Percentiles rank a stretch among this genome's conserved stretches.
Conservation (phyloP, 2,888 invertebrate genomes). For the Branchellion lobata region DNA sequence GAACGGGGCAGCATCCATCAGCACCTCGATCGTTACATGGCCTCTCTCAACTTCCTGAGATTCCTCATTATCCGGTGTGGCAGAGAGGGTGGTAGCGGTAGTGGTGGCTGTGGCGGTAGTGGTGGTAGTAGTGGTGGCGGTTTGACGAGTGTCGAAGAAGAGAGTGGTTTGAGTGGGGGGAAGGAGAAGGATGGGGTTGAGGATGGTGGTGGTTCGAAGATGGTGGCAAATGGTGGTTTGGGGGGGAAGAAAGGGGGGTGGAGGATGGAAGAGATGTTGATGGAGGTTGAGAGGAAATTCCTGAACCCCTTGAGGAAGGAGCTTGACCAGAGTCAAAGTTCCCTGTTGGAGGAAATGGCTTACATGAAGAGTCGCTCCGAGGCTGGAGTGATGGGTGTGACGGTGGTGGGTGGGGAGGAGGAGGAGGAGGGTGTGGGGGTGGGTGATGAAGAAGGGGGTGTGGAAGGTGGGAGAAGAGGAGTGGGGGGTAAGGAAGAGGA, state of each 20-base stretch:
- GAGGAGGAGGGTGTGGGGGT: neutral
- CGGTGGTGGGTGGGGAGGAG: neutral
- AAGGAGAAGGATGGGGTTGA: too few relatives aligned
- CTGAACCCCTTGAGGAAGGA: constrained; percentile 26
- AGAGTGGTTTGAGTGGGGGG: too few relatives aligned
- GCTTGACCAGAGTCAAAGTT: neutral
- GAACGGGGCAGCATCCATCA: neutral
- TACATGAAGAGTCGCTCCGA: neutral
- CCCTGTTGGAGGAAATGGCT: neutral
- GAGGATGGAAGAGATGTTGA: neutral
- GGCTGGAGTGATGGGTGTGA: neutral
- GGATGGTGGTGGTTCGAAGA: neutral
- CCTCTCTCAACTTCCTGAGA: constrained; percentile 21
- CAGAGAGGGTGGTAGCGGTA: neutral
- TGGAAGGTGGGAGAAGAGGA: constrained; percentile 1
- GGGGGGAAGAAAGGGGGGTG: neutral
- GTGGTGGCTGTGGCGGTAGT: too few relatives aligned
- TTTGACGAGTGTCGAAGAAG: too few relatives aligned
- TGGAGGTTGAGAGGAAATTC: neutral
- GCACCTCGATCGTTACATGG: constrained; percentile 17
- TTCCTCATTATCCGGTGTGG: neutral
- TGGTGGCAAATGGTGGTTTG: too few relatives aligned
- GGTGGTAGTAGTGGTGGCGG: too few relatives aligned
- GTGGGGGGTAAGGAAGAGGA: neutral
- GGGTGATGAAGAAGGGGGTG: neutral